Percentiles rank a stretch among this genome's conserved stretches.
Evolutionary conservation across 2,113 vertebrate species (phyloP).

Genomic region (Mus pahari): DNA sequence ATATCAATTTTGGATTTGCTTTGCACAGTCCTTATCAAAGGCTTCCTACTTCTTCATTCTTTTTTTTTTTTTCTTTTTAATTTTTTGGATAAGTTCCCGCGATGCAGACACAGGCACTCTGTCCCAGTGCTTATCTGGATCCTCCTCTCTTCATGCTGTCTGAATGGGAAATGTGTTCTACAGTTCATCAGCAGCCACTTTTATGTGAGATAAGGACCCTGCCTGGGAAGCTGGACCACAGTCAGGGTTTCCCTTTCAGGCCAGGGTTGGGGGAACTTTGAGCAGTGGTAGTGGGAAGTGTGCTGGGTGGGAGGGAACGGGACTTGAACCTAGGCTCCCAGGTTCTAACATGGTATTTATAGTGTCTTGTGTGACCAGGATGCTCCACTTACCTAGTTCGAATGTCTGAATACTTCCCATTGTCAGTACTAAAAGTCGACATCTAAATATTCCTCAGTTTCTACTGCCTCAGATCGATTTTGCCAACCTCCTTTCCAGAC

Average conservation of each 20-base stretch:
- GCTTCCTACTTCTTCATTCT: slow-evolving; percentile 53
- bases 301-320: neutral
- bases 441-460: neutral
- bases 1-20: slow-evolving; percentile 47
- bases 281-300: neutral
- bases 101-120: neutral
- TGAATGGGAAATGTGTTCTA: neutral
- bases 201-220: neutral
- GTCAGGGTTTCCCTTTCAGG: neutral
- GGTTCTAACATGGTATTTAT: neutral
- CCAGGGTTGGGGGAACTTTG: neutral
- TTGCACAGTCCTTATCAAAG: slow-evolving; percentile 50
- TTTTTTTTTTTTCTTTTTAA: neutral
- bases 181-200: neutral
- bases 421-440: neutral
- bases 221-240: neutral
- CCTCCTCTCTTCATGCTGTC: neutral
- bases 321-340: neutral
- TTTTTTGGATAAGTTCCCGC: neutral
- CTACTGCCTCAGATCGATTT: neutral
- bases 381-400: neutral
- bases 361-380: neutral
- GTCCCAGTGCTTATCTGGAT: neutral
- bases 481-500: neutral
- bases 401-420: neutral